These are phyloP conservation scores for Drosophila pandora DNA, from an alignment of 1,140 invertebrate species.

Conservation along the genomic window DNA sequence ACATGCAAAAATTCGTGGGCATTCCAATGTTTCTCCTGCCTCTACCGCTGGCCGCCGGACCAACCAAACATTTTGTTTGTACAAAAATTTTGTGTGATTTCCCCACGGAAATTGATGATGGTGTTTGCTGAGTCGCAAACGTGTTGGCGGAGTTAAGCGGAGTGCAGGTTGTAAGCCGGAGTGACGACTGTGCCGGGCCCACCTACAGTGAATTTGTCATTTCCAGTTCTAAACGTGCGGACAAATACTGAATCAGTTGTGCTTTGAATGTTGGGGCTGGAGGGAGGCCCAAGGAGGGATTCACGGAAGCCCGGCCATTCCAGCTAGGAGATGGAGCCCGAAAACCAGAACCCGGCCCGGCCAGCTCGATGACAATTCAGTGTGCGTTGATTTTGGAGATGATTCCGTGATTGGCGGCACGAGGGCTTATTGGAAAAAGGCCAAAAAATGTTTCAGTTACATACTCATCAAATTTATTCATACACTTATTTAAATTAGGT, in stretches of 20 bases:
- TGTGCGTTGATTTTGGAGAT: conserved; percentile 40
- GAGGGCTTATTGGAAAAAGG: background rate
- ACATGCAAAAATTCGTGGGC: conserved; percentile 57
- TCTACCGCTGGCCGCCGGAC: conserved; percentile 12
- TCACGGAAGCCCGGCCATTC: background rate
- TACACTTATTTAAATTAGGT: too few species aligned
- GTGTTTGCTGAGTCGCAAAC: conserved; percentile 81
- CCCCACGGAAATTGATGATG: conserved; percentile 82
- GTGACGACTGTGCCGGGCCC: conserved; percentile 37
- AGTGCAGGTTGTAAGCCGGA: conserved; percentile 16
- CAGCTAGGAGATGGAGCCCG: conserved; percentile 14
- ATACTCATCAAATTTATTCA: too few species aligned
- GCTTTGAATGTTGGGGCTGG: conserved; percentile 8
- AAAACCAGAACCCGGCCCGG: conserved; percentile 13
- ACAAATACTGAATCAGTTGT: conserved; percentile 60
- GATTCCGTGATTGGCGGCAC: conserved; percentile 10
- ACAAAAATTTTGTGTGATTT: conserved; percentile 82
- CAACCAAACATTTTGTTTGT: conserved; percentile 78
- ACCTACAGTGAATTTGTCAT: conserved; percentile 82
- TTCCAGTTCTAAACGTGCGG: conserved; percentile 80
- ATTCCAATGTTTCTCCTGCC: conserved; percentile 25
- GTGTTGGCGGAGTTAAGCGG: conserved; percentile 74
- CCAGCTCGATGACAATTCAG: conserved; percentile 33
- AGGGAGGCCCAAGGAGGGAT: background rate
- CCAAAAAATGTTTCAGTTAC: background rate